Base-by-base conservation (phyloP, 2,797 vertebrate species). In the Kryptolebias ocellatus region DNA sequence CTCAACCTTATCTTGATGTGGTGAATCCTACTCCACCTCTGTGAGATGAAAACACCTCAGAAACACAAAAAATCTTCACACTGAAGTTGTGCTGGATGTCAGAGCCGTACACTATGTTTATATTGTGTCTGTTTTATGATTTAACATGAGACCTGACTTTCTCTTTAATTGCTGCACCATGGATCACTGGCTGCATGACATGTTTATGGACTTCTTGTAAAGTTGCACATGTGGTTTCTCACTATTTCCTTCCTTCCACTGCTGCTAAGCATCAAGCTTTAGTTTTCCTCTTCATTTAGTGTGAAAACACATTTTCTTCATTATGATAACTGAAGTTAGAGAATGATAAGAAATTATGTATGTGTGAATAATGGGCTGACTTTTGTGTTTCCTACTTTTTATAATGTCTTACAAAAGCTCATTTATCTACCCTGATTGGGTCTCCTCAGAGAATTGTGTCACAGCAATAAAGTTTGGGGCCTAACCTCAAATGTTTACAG, bases 401-500 rank as follows among this genome's bases (percentile, higher is more conserved):
- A 5, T 20, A 42, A n/a, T 53, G 20, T 39, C 6, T 27, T 53
- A 5, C 20, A 53, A 52, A 44, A 54, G 17, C 42, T 18, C 42
- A 17, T 31, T 20, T 31, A 20, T 15, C 27, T 50, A 31, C 20
- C 20, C 14, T 5, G 39, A 54, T 46, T 45, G 14, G 29, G 18
- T 54, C 62, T 64, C 17, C 29, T n/a, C 20, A n/a, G 10, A 45
- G 14, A 18, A 20, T n/a, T 16, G 42, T n/a, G 34, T 12, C 24
- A 37, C 27, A n/a, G 60, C 10, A 17, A 27, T 2, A 18, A 10
- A 12, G 31, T 17, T 58, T 37, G n/a, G 34, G 27, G 27, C 49
- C 28, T 47, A 44, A 53, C 49, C 28, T 20, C 27, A 45, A 16
- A 60, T 68, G 28, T 60, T 54, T 45, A 62, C 20, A 27, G 18